Evolutionary conservation across 2,113 vertebrate species (phyloP), one percentile per base, ranked within the genome.

Genomic region (Peucedramus taeniatus): DNA sequence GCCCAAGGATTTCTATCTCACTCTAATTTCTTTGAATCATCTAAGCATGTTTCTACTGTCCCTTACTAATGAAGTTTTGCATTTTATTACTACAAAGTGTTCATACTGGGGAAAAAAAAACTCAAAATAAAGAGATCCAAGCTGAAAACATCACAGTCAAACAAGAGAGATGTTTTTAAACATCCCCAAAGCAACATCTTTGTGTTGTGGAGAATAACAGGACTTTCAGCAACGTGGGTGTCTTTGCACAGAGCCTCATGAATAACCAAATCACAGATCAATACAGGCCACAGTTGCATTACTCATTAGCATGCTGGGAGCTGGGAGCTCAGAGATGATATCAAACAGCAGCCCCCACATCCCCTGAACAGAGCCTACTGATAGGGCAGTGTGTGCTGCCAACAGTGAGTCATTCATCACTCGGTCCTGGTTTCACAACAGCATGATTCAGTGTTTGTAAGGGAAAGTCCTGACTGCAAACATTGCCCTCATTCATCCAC

Each of bases 361-460:
- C 70, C 76, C 64, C 61, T 81, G 61, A 77, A 94, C 86, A 90
- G 93, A 93, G 79, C 54, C 87, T 79, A 95, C 93, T 96, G 96
- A 96, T 94, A 95, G 83, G 89, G 84, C 83, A 83, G 80, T 50
- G 83, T 93, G 80, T 49, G 81, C 77, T 94, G 95, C 90, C 97
- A 97, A 96, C 91, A 96, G 95, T 92, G 93, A 96, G 77, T 96
- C 96, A 96, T 90, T 97, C 95, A 92, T 96, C 82, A 69, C 71
- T 75, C 9, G 2, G 24, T 77, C 63, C 71, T 69, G 42, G 3
- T 96, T 97, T 94, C 84, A 75, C 92, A 84, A 92, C 89, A 95
- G 91, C 66, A 33, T 87, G 84, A 96, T 96, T 93, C 95, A 95
- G 65, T 95, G 83, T 95, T 94, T 97, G 89, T 79, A 95, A 90